Conservation (phyloP, 2,797 vertebrate genomes). For the Hephaestus fuliginosus region DNA sequence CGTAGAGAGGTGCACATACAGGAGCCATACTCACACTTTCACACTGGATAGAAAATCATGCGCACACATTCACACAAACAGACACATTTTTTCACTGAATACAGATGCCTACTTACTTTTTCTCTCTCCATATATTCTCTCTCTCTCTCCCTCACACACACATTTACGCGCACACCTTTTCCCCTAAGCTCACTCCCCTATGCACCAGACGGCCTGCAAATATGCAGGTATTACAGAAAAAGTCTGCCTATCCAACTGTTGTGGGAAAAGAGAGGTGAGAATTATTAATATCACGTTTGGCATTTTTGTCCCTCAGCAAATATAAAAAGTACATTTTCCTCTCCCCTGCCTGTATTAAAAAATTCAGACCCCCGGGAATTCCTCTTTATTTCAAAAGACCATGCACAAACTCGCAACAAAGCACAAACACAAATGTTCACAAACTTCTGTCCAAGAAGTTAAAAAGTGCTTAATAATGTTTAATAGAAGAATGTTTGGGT, state of each 20-base stretch:
- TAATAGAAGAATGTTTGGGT: conserved; percentile 5
- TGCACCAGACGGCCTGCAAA: conserved; percentile 78
- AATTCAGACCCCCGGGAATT: conserved; percentile 38
- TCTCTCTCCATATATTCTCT: conserved; percentile 35
- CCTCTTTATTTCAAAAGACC: conserved; percentile 54
- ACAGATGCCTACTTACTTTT: conserved; percentile 66
- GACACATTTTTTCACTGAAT: conserved; percentile 65
- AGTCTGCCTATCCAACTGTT: conserved; percentile 64
- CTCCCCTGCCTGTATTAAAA: conserved; percentile 62
- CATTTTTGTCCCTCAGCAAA: conserved; percentile 81
- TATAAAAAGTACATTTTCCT: conserved; percentile 79
- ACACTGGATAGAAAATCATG: conserved; percentile 36
- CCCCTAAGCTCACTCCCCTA: conserved; percentile 74
- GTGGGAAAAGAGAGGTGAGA: conserved; percentile 75
- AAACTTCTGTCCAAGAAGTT: conserved; percentile 22
- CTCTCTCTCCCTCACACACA: conserved; percentile 9
- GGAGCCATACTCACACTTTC: conserved; percentile 34
- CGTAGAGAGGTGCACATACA: conserved; percentile 24
- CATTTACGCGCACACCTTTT: conserved; percentile 66
- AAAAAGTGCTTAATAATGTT: conserved; percentile 42
- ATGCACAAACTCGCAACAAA: conserved; percentile 49
- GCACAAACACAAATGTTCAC: conserved; percentile 26
- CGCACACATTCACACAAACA: conserved; percentile 51
- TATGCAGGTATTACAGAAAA: conserved; percentile 85
- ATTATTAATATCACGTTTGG: conserved; percentile 80